A percentile compares a stretch with the other conserved stretches of the same genome.
phyloP scores from a whole-genome alignment of 1,140 invertebrate genomes.

The Aphidius ervi region DNA sequence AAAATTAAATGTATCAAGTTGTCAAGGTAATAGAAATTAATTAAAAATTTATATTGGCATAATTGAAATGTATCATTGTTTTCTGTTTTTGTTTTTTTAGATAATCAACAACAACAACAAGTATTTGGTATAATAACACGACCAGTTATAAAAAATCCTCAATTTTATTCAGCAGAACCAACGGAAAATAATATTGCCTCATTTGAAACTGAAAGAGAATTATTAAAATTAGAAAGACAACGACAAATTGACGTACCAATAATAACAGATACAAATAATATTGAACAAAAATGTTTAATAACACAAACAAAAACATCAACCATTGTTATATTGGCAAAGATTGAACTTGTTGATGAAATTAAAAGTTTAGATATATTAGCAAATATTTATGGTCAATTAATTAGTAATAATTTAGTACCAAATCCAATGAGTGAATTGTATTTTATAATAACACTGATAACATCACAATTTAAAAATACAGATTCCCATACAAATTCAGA shows the following conservation, averaged over 20 bases:
- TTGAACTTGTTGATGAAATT: constrained; percentile 43
- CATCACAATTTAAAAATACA: constrained; percentile 33
- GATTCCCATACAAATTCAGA: constrained; percentile 3
- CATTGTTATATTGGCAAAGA: constrained; percentile 35
- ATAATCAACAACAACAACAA: constrained; percentile 16
- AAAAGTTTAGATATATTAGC: constrained; percentile 47
- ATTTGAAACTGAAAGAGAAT: constrained; percentile 38
- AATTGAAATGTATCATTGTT: no score
- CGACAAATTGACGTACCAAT: constrained; percentile 23
- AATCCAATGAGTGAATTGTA: constrained; percentile 60
- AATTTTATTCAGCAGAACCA: constrained; percentile 35
- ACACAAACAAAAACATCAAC: constrained; percentile 20
- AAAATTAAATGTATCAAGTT: constrained; percentile 27
- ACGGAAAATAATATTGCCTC: constrained; percentile 33
- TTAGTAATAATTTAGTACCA: constrained; percentile 51
- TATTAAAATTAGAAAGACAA: constrained; percentile 39
- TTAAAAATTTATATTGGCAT: no score
- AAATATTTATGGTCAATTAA: constrained; percentile 48
- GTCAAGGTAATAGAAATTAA: constrained; percentile 27
- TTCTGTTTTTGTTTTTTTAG: no score
- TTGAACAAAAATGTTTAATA: constrained; percentile 21
- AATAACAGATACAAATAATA: neutral
- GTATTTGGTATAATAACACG: constrained; percentile 37
- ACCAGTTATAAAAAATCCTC: constrained; percentile 35
- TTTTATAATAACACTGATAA: constrained; percentile 57